phyloP scores from a whole-genome alignment of 2,113 vertebrate genomes.

The Chionis minor region DNA sequence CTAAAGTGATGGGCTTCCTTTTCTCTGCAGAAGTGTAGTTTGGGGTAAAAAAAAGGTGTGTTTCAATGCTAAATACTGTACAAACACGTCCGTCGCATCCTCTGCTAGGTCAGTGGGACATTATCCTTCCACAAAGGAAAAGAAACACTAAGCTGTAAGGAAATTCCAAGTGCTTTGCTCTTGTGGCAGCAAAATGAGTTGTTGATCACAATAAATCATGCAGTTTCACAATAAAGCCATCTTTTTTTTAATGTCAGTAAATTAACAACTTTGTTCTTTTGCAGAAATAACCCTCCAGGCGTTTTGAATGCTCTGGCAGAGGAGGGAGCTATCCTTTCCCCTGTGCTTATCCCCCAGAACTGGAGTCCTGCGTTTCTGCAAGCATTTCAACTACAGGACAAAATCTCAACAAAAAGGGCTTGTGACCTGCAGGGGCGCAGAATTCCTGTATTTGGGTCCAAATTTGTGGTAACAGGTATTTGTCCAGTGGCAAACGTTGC shows the following conservation, averaged over 20 bases:
- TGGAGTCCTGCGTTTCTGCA: not conserved
- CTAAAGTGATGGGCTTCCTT: not conserved
- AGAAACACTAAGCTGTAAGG: not conserved
- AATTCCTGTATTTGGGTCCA: not conserved
- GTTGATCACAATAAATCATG: not conserved
- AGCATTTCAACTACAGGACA: not conserved
- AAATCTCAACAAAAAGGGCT: not conserved
- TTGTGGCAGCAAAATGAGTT: not conserved
- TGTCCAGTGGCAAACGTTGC: not conserved
- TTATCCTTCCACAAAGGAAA: not conserved
- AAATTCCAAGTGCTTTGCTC: not conserved
- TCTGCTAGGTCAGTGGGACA: too few relatives aligned
- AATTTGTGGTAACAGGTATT: not conserved
- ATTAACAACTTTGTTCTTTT: not conserved
- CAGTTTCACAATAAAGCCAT: not conserved
- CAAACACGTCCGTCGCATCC: too few relatives aligned
- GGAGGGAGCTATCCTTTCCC: not conserved
- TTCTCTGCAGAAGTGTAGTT: not conserved
- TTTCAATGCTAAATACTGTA: too few relatives aligned
- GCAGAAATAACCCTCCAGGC: not conserved
- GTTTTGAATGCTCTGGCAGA: not conserved
- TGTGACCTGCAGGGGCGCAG: not conserved
- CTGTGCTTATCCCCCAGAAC: not conserved
- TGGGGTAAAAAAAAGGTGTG: too few relatives aligned
- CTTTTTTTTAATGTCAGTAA: not conserved